Evolutionary conservation across 2,797 vertebrate genomes (phyloP).

Genomic region (Anguilla megastoma): DNA sequence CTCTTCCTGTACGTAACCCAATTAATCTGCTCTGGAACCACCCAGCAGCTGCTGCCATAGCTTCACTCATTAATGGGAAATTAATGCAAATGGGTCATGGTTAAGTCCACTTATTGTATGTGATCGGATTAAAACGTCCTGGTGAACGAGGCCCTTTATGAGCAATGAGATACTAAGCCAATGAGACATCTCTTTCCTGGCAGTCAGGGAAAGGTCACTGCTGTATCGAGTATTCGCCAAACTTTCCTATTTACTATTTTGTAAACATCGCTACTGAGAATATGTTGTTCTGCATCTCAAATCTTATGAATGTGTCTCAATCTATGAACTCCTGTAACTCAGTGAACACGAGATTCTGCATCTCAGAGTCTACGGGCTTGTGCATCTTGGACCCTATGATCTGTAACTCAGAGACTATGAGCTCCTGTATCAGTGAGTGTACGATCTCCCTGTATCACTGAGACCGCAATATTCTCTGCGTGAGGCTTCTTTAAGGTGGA

Average conservation of each 20-base stretch:
- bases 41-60: conserved; percentile 52
- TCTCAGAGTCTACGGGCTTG: background rate
- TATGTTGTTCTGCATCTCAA: background rate
- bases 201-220: background rate
- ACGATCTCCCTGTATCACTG: background rate
- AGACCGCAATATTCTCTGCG: background rate
- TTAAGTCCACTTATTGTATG: conserved; percentile 49
- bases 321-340: background rate
- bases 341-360: background rate
- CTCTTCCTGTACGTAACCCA: conserved; percentile 57
- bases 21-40: conserved; percentile 59
- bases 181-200: conserved; percentile 13
- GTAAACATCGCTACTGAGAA: background rate
- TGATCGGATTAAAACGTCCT: conserved; percentile 57
- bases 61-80: conserved; percentile 61
- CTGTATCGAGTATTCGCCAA: background rate
- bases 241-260: background rate
- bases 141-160: conserved; percentile 35
- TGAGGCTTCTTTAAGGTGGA: background rate
- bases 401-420: background rate
- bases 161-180: conserved; percentile 25
- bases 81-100: conserved; percentile 55
- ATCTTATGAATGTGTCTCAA: background rate
- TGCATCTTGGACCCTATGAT: background rate
- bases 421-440: background rate